Base-by-base conservation (phyloP, 2,113 vertebrate species). In the Zootoca vivipara region DNA sequence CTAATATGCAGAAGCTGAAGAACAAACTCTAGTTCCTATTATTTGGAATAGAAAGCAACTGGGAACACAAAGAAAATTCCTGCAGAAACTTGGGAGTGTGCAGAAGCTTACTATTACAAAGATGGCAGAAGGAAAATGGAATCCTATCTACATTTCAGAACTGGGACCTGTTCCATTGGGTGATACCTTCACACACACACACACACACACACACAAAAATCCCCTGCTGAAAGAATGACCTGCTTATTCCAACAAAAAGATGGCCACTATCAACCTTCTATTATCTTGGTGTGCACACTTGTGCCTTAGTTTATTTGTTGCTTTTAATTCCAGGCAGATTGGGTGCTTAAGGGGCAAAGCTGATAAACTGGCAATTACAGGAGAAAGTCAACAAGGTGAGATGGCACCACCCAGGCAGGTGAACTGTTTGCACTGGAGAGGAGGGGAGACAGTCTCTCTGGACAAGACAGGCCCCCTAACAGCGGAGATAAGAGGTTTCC, bases 331-430 rank as follows among this genome's bases (percentile, higher is more conserved):
- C 70, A 85, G 79, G 91, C 64, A 90, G 87, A 82, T 0, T 38
- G 87, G 93, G 86, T 90, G 79, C 74, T 91, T 91, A 42, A 75
- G 83, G 89, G 83, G 81, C 82, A 67, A 85, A 56, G 28, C 87
- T 84, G 94, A 95, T 94, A 95, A 95, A 92, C 69, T 85, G 89
- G 80, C 90, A 93, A 87, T 94, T 92, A 94, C 18, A 56, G 18
- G 82, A 87, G 80, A 92, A 93, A 94, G 95, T 94, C 95, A 95
- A 95, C 92, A 95, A 89, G 67, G 64, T 91, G 93, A 89, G 80
- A 87, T 77, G 94, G 94, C 92, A 96, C 94, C 94, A 85, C 0
- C 7, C 1, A 90, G 92, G 78, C 88, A 2, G 0, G 78, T 79
- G 40, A 58, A 91, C 85, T 65, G 2, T 94, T 94, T 94, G 89